Evolutionary conservation across 2,888 invertebrate genomes (phyloP).

Genomic region (Drosophila incognita): DNA sequence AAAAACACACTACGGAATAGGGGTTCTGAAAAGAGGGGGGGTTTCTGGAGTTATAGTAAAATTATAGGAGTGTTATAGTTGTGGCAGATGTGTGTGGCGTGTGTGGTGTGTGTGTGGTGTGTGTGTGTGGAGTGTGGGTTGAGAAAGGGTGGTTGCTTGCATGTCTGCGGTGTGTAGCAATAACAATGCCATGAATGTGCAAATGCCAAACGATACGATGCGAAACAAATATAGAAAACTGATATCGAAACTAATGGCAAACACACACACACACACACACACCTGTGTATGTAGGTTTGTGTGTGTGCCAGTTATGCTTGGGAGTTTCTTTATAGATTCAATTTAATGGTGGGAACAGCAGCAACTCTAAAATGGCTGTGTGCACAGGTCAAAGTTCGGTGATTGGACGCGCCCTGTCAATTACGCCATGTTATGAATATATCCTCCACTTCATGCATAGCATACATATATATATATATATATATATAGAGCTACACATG

Average conservation of each 20-base stretch:
- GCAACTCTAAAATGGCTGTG: conserved; percentile 13
- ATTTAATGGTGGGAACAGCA: conserved; percentile 7
- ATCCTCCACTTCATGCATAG: not conserved
- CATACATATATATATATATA: not conserved
- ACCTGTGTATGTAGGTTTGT: not conserved
- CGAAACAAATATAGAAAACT: conserved; percentile 58
- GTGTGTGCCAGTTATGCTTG: conserved; percentile 22
- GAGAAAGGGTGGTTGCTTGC: not conserved
- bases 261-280: not conserved
- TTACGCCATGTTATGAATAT: conserved; percentile 19
- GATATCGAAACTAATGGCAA: conserved; percentile 59
- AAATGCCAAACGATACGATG: conserved; percentile 54
- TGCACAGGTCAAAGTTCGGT: conserved; percentile 20
- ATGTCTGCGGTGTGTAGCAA: conserved; percentile 9
- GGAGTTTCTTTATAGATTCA: conserved; percentile 31
- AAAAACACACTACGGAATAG: conserved; percentile 12
- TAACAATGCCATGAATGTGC: conserved; percentile 55
- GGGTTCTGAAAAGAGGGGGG: not conserved
- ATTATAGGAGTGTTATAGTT: not conserved
- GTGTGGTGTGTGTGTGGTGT: no score
- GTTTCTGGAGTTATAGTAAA: not conserved
- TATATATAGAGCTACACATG: not conserved
- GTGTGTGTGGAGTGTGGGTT: no score
- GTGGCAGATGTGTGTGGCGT: not conserved
- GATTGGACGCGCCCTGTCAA: conserved; percentile 40